Evolutionary conservation across 2,113 vertebrate species (phyloP).

Genomic region (Nothocercus julius): DNA sequence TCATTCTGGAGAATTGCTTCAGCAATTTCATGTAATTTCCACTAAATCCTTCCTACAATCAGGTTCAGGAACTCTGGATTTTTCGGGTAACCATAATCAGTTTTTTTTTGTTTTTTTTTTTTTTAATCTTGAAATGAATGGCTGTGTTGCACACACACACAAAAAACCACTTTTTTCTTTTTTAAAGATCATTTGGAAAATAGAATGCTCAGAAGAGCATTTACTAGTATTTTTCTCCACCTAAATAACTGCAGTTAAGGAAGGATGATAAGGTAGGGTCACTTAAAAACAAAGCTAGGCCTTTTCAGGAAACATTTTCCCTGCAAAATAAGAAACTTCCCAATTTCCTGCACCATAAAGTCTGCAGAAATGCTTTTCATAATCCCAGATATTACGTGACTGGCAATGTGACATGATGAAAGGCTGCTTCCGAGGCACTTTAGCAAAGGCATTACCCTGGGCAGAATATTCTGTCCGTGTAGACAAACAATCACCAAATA

Average conservation of each 20-base stretch:
- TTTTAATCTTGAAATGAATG: not conserved
- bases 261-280: not conserved
- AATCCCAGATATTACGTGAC: not conserved
- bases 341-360: not conserved
- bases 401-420: not conserved
- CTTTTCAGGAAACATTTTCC: not conserved
- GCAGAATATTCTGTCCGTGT: not conserved
- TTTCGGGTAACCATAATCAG: not conserved
- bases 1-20: not conserved
- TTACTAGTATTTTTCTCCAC: not conserved
- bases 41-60: not conserved
- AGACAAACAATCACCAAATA: not conserved
- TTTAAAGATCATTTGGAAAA: not conserved
- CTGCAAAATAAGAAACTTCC: not conserved
- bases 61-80: not conserved
- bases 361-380: not conserved
- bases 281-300: not conserved
- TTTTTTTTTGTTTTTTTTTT: rapidly evolving
- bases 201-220: not conserved
- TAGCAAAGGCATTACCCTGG: not conserved
- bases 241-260: not conserved
- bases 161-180: not conserved
- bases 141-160: not conserved
- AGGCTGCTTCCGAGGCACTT: not conserved
- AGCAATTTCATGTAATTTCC: not conserved